These are phyloP conservation scores for Mimumesa dahlbomi DNA, from an alignment of 2,888 invertebrate genomes.

Conservation along the genomic window DNA sequence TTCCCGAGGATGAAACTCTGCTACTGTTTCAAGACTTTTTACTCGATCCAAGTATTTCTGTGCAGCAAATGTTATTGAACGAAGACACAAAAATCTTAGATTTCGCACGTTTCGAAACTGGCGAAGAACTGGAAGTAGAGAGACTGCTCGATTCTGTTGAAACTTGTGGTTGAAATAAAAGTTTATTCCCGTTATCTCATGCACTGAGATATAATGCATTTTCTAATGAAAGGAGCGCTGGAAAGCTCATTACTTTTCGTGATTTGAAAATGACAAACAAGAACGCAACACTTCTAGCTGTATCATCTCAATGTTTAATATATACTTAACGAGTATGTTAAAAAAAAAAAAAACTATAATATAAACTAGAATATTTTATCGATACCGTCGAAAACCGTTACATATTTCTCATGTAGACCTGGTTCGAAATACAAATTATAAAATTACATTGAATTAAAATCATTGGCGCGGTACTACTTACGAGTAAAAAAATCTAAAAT, in stretches of 20 bases:
- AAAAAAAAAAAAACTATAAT: no score
- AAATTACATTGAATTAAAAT: neutral
- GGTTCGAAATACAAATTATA: neutral
- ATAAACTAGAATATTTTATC: no score
- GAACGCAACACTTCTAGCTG: no score
- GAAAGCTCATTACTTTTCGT: no score
- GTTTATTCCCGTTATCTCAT: neutral
- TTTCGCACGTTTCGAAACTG: conserved; percentile 93
- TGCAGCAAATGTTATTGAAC: conserved; percentile 87
- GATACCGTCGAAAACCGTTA: neutral
- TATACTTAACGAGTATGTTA: no score
- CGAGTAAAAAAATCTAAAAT: no score
- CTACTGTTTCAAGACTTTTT: conserved; percentile 94
- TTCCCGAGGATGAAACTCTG: conserved; percentile 88
- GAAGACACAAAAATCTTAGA: conserved; percentile 87
- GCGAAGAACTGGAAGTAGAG: conserved; percentile 82
- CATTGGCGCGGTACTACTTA: no score
- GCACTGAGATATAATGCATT: no score
- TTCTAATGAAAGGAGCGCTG: no score
- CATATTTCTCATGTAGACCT: neutral
- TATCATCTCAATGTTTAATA: no score
- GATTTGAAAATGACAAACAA: no score
- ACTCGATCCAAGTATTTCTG: conserved; percentile 87
- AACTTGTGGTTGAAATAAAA: conserved; percentile 83
- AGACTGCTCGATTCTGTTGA: conserved; percentile 84